phyloP scores from a whole-genome alignment of 2,888 invertebrate species.

The Osmoderma eremita region DNA sequence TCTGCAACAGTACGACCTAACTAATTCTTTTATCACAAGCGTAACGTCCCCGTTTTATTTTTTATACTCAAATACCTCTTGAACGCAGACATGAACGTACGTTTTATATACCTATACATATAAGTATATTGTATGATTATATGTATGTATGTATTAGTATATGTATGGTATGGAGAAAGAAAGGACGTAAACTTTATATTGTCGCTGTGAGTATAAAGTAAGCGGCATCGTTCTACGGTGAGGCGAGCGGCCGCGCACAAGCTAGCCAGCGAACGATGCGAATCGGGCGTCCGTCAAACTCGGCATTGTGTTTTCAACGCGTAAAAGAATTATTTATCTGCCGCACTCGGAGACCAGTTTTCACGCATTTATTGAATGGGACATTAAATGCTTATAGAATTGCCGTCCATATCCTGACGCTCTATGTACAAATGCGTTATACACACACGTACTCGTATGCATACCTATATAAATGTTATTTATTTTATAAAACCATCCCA shows the following conservation, averaged over 20 bases:
- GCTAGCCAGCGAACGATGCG: conserved; percentile 46
- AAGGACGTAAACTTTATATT: conserved; percentile 45
- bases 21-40: conserved; percentile 31
- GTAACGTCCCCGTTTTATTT: conserved; percentile 20
- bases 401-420: conserved; percentile 41
- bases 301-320: conserved; percentile 54
- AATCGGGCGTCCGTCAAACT: conserved; percentile 54
- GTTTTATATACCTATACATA: background rate
- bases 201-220: conserved; percentile 49
- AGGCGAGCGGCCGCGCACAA: conserved; percentile 26
- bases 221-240: conserved; percentile 47
- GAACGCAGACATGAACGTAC: conserved; percentile 10
- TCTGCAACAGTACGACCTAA: background rate
- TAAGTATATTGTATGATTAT: background rate
- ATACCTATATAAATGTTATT: conserved; percentile 26
- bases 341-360: conserved; percentile 57
- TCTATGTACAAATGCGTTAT: conserved; percentile 29
- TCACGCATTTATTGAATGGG: conserved; percentile 62
- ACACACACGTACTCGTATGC: conserved; percentile 24
- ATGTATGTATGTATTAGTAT: background rate
- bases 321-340: conserved; percentile 58
- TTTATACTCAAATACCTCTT: conserved; percentile 32
- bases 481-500: too few relatives aligned
- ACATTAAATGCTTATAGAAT: conserved; percentile 57
- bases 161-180: conserved; percentile 34